Evolutionary conservation across 2,113 vertebrate species (phyloP), one percentile per base, ranked within the genome.

Genomic region (Takifugu bimaculatus): DNA sequence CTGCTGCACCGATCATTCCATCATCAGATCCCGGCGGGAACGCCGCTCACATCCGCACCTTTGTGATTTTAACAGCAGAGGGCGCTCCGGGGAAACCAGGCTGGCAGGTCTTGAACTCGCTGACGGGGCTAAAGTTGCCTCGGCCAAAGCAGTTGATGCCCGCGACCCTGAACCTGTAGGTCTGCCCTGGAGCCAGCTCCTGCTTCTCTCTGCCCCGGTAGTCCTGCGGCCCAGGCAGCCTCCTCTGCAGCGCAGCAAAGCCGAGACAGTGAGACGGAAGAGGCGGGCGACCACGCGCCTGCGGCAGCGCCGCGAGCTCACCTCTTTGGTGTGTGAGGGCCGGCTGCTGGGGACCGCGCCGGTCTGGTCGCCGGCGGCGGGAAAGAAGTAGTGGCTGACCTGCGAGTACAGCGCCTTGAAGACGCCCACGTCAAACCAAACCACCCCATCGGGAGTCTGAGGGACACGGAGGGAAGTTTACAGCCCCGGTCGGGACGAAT

Each of bases 71-170:
- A 84, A 99, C 95, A 63, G 95, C 93, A 82, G 95, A 97, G 59
- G 97, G 97, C 50, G 97, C 97, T 77, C 96, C 96, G 60, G 97
- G 97, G 88, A 98, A 98, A 57, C 97, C 97, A 0, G 94, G 96
- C 75, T 95, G 95, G 70, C 96, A 98, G 1, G 96, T 98, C 84
- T 98, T 98, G 89, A 97, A 98, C 87, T 98, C 96, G 63, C 92
- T 94, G 62, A 93, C 78, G 45, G 91, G 93, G 87, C 97, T 96
- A 90, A 97, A 98, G 79, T 93, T 91, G 55, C 97, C 95, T 53
- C 92, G 85, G 20, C 94, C 94, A 68, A 93, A 94, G 67, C 89
- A 91, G 86, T 99, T 99, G 77, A 98, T 89, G 66, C 94, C 97
- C 50, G 95, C 94, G 59, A 99, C 93, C 74, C 96, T 90, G 85